Conservation (phyloP, 2,797 vertebrate species). For the Gymnopithys bicolor region DNA sequence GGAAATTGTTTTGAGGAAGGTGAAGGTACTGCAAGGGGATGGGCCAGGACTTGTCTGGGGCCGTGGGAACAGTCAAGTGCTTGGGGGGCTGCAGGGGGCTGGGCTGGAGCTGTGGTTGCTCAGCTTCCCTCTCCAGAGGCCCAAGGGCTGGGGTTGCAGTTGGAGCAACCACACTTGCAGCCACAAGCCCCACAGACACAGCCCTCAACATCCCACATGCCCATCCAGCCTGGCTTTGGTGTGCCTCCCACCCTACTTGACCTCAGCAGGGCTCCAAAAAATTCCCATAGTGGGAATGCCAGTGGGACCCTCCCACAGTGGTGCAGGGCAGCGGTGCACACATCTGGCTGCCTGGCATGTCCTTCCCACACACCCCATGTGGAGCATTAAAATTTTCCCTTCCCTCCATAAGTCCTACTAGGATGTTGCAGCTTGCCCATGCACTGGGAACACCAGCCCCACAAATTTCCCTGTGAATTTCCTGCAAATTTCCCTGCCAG, state of each 20-base stretch:
- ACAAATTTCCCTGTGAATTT: neutral
- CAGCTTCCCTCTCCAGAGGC: neutral
- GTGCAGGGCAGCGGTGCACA: rapidly evolving
- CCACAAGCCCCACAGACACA: neutral
- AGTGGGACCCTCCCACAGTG: neutral
- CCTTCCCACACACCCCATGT: rapidly evolving
- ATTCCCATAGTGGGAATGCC: neutral
- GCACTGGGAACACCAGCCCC: neutral
- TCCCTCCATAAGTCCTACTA: neutral
- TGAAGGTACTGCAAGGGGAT: neutral
- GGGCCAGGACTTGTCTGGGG: neutral
- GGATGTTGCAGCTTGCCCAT: neutral
- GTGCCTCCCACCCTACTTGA: neutral
- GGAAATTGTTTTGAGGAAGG: neutral
- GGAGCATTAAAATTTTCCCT: neutral
- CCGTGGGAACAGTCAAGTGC: neutral
- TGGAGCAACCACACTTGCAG: rapidly evolving
- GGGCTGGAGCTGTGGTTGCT: neutral
- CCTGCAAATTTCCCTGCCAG: conserved; percentile 6
- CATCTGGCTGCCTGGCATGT: neutral
- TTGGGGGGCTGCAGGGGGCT: rapidly evolving
- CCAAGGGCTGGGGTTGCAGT: rapidly evolving
- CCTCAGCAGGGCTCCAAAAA: rapidly evolving
- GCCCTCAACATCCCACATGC: rapidly evolving
- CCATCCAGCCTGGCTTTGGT: too few species aligned